Base-by-base conservation (phyloP, 1,140 invertebrate genomes). In the Diorhabda elongata region DNA sequence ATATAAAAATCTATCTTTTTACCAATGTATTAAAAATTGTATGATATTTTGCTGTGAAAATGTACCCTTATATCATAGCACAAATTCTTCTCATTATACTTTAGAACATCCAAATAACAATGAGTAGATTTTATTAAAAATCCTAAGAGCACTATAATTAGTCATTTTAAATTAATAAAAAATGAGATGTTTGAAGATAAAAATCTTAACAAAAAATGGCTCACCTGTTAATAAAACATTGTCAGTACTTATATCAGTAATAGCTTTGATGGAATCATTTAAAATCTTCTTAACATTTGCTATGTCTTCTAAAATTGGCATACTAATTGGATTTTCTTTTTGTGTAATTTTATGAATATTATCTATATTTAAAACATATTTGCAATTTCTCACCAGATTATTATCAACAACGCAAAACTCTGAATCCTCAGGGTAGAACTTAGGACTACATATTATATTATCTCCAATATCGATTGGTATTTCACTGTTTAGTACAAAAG, bases 341-440 rank as follows among this genome's bases (percentile, higher is more conserved):
- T n/a, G 4, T 8, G 64, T 60, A 26, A 61, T 47, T 41, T 62
- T 42, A 42, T 57, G 58, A 26, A 44, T 52, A 41, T 59, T 57
- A 58, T 73, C 70, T 59, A 64, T 26, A 56, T 59, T n/a, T 47
- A 75, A 43, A 42, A 43, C 43, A 58, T 71, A 75, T 61, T 81
- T 84, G 61, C 85, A 81, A 58, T 85, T 82, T 64, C 85, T 82
- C 3, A 90, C 80, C 58, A 84, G 84, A 61, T 83, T 81, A 2
- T 82, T 80, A 76, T 89, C 85, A n/a, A 91, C 75, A 44, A 86
- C 81, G 65, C 84, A 87, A 72, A 86, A 88, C 52, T 83, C 81
- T 64, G 81, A 80, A 43, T 63, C 56, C 7, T 85, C 82, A 2
- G 89, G 89, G 70, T 82, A 79, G 42, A 90, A 82, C 74, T 85